A percentile compares a stretch with the other conserved stretches of the same genome.
Conservation (phyloP, 2,797 vertebrate species). For the Sebastolobus altivelis region DNA sequence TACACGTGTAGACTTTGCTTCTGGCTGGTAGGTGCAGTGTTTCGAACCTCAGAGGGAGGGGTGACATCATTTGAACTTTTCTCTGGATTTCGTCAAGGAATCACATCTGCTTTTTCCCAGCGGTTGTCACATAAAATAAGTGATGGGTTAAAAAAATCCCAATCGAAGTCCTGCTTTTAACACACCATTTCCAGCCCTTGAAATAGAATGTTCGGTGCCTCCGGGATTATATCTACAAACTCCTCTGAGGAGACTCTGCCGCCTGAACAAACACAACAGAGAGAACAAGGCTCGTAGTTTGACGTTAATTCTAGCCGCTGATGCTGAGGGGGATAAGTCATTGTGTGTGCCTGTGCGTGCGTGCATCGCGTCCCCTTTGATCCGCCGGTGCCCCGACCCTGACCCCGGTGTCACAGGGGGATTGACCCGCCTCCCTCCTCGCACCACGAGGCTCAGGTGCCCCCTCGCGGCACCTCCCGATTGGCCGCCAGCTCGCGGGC, state of each 20-base stretch:
- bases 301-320: conserved; percentile 36
- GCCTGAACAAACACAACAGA: not conserved
- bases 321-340: conserved; percentile 51
- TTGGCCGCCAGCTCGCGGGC: conserved; percentile 57
- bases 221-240: not conserved
- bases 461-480: conserved; percentile 49
- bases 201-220: not conserved
- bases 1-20: not conserved
- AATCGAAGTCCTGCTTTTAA: not conserved
- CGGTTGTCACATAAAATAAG: not conserved
- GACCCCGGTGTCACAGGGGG: conserved; percentile 70
- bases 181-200: not conserved
- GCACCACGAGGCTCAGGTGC: conserved; percentile 69
- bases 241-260: not conserved
- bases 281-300: conserved; percentile 35
- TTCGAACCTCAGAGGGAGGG: not conserved
- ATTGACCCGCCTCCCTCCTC: conserved; percentile 65
- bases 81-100: not conserved
- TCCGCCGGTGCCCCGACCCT: conserved; percentile 66
- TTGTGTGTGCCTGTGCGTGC: conserved; percentile 39
- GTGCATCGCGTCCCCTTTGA: conserved; percentile 68
- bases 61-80: conserved; percentile 6
- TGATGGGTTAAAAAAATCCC: not conserved
- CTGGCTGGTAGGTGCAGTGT: not conserved
- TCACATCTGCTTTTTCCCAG: not conserved